Evolutionary conservation across 2,888 invertebrate species (phyloP).

Genomic region (Steinernema scapterisci): DNA sequence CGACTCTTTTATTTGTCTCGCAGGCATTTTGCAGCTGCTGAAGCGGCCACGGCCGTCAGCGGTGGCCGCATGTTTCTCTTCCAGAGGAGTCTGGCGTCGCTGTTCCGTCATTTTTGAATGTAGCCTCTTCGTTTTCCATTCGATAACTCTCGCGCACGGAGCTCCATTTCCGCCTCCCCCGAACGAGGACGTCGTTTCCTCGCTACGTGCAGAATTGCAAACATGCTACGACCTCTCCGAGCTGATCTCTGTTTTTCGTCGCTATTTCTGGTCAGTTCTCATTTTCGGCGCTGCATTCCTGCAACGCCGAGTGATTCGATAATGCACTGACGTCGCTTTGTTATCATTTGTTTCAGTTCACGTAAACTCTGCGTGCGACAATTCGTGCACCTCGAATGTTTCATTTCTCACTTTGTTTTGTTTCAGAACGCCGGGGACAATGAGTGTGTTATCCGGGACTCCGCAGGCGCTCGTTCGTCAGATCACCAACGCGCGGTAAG

Average conservation of each 20-base stretch:
- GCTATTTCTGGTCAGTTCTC: too few relatives aligned
- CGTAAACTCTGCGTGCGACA: slow-evolving; percentile 4
- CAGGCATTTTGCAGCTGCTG: neutral
- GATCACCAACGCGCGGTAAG: slow-evolving; percentile 12
- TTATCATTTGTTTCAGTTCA: slow-evolving; percentile 19
- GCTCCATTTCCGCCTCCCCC: neutral
- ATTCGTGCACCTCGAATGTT: neutral
- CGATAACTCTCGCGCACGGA: neutral
- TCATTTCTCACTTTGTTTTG: neutral
- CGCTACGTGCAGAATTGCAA: neutral
- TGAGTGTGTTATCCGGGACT: slow-evolving; percentile 5
- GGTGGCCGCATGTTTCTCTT: neutral
- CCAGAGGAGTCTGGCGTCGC: neutral
- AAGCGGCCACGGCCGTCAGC: neutral
- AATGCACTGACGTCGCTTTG: too few relatives aligned
- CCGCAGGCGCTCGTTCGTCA: slow-evolving; percentile 1
- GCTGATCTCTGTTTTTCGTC: neutral
- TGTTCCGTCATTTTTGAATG: slow-evolving; percentile 1
- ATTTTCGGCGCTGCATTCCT: neutral
- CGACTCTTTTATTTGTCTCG: slow-evolving; percentile 10
- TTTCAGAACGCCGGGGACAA: neutral
- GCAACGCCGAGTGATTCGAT: too few relatives aligned
- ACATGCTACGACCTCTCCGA: neutral
- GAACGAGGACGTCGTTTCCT: neutral
- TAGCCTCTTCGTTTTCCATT: neutral